Evolutionary conservation across 1,140 invertebrate species (phyloP).

Genomic region (Aphis craccivora): DNA sequence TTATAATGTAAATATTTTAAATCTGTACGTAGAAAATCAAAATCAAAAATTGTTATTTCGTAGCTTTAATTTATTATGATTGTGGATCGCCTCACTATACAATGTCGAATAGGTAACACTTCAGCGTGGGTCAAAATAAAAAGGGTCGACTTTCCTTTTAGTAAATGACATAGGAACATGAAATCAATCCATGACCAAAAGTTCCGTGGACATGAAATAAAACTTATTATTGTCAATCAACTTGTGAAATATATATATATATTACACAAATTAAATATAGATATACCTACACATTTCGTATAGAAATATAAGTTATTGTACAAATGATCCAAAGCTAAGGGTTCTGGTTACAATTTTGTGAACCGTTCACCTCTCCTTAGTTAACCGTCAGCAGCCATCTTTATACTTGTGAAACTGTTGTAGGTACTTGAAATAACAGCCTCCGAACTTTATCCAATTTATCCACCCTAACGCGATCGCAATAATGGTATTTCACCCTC

Average conservation of each 20-base stretch:
- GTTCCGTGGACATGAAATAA: background rate
- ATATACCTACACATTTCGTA: background rate
- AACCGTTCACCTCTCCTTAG: background rate
- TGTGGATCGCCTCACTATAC: background rate
- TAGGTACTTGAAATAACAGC: background rate
- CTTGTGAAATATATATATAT: background rate
- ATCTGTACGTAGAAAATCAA: background rate
- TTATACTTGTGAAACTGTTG: background rate
- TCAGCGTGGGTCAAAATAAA: background rate
- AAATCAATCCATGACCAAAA: background rate
- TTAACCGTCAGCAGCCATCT: too few relatives aligned
- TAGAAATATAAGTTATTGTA: slow-evolving; percentile 1
- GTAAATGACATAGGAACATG: background rate
- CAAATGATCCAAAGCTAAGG: background rate
- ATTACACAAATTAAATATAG: background rate
- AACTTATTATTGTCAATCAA: slow-evolving; percentile 11
- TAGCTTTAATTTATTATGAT: background rate
- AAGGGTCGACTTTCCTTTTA: background rate
- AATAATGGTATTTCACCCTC: background rate
- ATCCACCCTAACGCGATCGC: background rate
- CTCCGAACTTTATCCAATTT: background rate
- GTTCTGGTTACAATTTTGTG: background rate
- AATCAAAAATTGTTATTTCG: background rate
- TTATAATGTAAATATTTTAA: background rate
- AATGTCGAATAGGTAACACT: background rate